Evolutionary conservation across 1,140 invertebrate genomes (phyloP), one percentile per base, ranked within the genome.

Genomic region (Phocides pigmalion): DNA sequence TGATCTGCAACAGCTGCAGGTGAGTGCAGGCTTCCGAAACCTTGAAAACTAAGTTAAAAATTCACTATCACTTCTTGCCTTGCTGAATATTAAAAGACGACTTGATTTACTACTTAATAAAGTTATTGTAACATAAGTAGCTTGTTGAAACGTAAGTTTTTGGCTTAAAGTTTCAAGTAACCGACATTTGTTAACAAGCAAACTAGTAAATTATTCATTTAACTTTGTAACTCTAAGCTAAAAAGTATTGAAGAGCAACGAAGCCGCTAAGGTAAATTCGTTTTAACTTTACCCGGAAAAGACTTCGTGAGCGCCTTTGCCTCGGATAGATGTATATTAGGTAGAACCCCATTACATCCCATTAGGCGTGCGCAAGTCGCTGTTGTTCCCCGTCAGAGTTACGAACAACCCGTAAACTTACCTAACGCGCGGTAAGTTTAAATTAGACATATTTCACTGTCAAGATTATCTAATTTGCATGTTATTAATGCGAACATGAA

Each of bases 371-470:
- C 42, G 22, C 56, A 22, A 25, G 22, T 3, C 41, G 9, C 4
- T 59, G 56, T 59, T 59, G 56, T 44, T 49, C 46, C 46, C 46
- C 0, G 37, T 2, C 37, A 12, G 42, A 37, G 25, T 35, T 59
- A 4, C 16, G 16, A 61, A 61, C 56, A 47, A 22, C 42, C 54
- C 56, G 28, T 22, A 61, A 61, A 61, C 56, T 61, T 61, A 61
- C 41, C 41, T 49, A 49, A 61, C 65, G 51, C 39, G 47, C 50
- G 50, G 44, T 62, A 61, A 62, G 39, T 69, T 71, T 72, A 75
- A 76, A 78, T 81, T 76, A 81, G 76, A 78, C 76, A 73, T 77
- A 74, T 75, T 79, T 70, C 68, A 65, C 56, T 67, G 72, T 73
- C 68, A 69, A 50, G 58, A 54, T 65, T 70, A 75, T 76, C 71